Percentiles rank a stretch among this genome's conserved stretches.
Evolutionary conservation across 2,797 vertebrate species (phyloP).

Genomic region (Denticeps clupeoides): DNA sequence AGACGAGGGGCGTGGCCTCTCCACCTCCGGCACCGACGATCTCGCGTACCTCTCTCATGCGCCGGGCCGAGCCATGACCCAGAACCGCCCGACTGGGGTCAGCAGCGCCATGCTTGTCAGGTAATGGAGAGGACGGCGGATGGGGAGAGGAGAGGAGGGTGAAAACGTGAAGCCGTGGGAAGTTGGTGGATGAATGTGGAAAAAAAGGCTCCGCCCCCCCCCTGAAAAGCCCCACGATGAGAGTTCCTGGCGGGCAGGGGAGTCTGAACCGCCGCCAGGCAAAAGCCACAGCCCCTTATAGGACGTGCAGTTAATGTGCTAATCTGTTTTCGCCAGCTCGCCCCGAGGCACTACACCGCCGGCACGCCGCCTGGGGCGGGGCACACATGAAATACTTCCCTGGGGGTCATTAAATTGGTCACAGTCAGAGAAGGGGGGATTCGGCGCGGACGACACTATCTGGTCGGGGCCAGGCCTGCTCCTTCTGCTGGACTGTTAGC

Average conservation of each 20-base stretch:
- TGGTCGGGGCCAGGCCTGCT: slow-evolving; percentile 7
- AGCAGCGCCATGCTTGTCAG: too few relatives aligned
- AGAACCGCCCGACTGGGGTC: too few relatives aligned
- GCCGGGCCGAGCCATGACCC: too few relatives aligned
- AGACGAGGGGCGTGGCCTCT: too few relatives aligned
- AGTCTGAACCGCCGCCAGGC: slow-evolving; percentile 6
- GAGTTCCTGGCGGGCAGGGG: slow-evolving; percentile 10
- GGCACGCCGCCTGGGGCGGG: slow-evolving; percentile 24
- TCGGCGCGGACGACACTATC: slow-evolving; percentile 18
- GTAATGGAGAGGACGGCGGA: too few relatives aligned
- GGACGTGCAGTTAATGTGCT: slow-evolving; percentile 41
- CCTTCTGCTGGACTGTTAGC: neutral
- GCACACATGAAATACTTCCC: slow-evolving; percentile 35
- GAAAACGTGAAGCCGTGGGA: too few relatives aligned
- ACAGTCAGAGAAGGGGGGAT: slow-evolving; percentile 25
- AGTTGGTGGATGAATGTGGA: neutral
- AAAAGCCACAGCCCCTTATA: slow-evolving; percentile 30
- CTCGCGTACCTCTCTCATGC: too few relatives aligned
- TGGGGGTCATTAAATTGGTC: slow-evolving; percentile 42
- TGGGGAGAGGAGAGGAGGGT: too few relatives aligned
- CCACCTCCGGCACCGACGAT: too few relatives aligned
- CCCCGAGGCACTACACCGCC: slow-evolving; percentile 19
- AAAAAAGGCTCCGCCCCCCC: slow-evolving; percentile 5
- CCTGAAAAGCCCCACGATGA: slow-evolving; percentile 26
- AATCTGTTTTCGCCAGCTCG: slow-evolving; percentile 45